Evolutionary conservation across 2,888 invertebrate species (phyloP), one percentile per base, ranked within the genome.

Genomic region (Drosophila planitibia): DNA sequence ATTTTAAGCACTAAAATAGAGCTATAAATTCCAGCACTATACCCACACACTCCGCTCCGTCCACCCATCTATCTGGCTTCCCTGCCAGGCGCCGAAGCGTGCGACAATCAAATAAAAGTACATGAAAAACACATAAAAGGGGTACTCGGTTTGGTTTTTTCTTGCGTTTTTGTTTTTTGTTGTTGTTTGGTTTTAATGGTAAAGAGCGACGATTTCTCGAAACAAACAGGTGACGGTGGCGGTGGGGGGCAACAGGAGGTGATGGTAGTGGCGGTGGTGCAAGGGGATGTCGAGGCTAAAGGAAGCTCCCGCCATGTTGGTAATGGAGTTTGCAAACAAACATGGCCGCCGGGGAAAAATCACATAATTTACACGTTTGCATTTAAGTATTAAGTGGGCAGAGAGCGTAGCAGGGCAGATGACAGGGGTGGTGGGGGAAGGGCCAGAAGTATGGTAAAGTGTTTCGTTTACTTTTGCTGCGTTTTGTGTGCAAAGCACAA

Each of bases 271-370:
- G 44, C 2, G 16, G 10, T 4, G 16, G 25, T 16, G 9, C 30
- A 25, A 10, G 14, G n/a, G 16, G 25, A 28, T 47, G 49, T 28
- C 35, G 60, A n/a, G 62, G 35, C 39, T 22, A 59, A 53, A 63
- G 85, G 87, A 82, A 79, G 79, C 80, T 77, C 80, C 86, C 87
- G 89, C 86, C 87, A 86, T 86, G 89, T 85, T 89, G 85, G 89
- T 86, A 86, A 86, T 86, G 85, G 89, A 86, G 85, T 86, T 81
- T 85, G 87, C 87, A 86, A 86, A 86, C 90, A 87, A 89, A 89
- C 90, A 89, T 87, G 90, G 86, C 86, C 90, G 88, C 86, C 88
- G 86, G 86, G 89, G 86, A 87, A 88, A 89, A 87, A 87, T 89
- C 86, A 89, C 90, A 89, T 89, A 87, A 87, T 87, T 87, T 87